Base-by-base conservation (phyloP, 2,888 invertebrate species). In the Trilocha varians region DNA sequence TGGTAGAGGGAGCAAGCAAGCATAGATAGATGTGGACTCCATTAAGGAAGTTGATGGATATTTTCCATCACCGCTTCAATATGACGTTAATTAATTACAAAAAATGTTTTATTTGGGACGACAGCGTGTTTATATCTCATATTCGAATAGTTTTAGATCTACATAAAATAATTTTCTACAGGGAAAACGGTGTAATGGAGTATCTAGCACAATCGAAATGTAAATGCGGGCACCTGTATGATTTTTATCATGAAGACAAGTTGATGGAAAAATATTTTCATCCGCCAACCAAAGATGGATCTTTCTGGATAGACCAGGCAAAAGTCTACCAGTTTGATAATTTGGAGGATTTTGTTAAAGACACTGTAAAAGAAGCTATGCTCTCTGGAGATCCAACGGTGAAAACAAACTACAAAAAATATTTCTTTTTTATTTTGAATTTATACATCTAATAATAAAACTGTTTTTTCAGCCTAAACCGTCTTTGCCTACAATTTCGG, bases 201-300 rank as follows among this genome's bases (percentile, higher is more conserved):
- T 73, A 64, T 57, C 6, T 83, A 6, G 49, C 69, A 5, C 44
- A 65, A 1, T 67, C 78, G 0, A 77, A 66, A 44, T 84, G 84
- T 49, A 74, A 55, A 62, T 83, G 84, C 47, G 74, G 72, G 5
- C 84, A 84, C 52, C 55, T 67, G 2, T 84, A 79, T 42, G 84
- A 84, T 50, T 69, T 53, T 18, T 52, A 69, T 32, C 50, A 71
- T 36, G 60, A 66, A 42, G 69, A 68, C 1, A 67, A 65, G 52
- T 4, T 51, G 0, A 62, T 43, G 34, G 78, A 77, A 14, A 78
- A 69, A 44, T 83, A 65, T 52, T 79, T 83, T 42, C 52, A 78
- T 44, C 69, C 59, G 2, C 59, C 83, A 1, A 67, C 67, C 1
- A 73, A 48, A 49, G 59, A 73, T 33, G 65, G 60, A 0, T 59